These are phyloP conservation scores for Aphidius ervi DNA, from an alignment of 1,140 invertebrate genomes.

Conservation along the genomic window DNA sequence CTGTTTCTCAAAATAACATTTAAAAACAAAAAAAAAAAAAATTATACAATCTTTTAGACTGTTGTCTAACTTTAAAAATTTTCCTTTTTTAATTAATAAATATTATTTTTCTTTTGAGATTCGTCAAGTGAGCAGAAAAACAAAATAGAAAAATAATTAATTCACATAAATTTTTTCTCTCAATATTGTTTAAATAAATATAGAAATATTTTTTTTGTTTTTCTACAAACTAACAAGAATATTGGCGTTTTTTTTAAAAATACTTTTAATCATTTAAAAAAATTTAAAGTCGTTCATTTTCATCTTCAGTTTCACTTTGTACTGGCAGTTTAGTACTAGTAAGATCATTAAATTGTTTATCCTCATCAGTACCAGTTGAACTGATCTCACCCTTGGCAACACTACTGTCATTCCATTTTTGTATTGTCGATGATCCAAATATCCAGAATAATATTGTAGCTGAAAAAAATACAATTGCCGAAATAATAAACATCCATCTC, in stretches of 20 bases:
- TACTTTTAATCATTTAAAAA: neutral
- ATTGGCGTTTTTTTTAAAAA: neutral
- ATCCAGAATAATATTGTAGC: constrained; percentile 66
- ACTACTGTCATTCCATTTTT: constrained; percentile 59
- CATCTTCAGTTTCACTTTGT: constrained; percentile 37
- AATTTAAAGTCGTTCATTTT: constrained; percentile 39
- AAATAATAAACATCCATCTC: constrained; percentile 73
- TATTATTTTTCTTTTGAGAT: neutral
- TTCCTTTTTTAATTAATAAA: neutral
- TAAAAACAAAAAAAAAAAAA: no score
- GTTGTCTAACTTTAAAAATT: no score
- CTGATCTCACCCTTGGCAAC: neutral
- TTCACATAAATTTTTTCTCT: neutral
- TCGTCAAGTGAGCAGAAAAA: neutral
- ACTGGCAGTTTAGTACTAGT: constrained; percentile 4
- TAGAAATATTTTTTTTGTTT: no score
- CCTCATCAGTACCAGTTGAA: constrained; percentile 29
- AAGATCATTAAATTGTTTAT: constrained; percentile 36
- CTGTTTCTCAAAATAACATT: no score
- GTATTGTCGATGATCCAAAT: constrained; percentile 63
- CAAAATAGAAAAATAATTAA: no score
- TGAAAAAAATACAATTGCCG: constrained; percentile 64
- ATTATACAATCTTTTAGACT: no score
- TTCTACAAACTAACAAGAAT: neutral
- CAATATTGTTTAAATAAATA: no score